Conservation (phyloP, 2,888 invertebrate genomes). For the Andrena haemorrhoa region DNA sequence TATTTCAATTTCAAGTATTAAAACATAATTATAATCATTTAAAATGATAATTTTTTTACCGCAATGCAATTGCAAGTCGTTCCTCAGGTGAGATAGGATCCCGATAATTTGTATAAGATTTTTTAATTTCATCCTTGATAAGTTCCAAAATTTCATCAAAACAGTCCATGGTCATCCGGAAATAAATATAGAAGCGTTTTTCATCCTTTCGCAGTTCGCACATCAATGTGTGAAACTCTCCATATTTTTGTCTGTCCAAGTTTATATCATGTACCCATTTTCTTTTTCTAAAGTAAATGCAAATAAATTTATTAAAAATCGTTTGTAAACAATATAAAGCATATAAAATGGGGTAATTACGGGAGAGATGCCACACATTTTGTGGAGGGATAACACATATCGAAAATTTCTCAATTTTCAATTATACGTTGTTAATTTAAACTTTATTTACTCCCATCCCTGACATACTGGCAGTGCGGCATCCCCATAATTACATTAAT, state of each 20-base stretch:
- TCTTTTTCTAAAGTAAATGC: neutral
- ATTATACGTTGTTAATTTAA: no score
- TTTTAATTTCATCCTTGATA: neutral
- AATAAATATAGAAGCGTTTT: conserved; percentile 1
- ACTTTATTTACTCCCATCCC: no score
- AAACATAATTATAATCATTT: neutral
- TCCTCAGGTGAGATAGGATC: conserved; percentile 1
- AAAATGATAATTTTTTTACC: neutral
- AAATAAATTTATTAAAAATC: neutral
- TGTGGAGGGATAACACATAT: no score
- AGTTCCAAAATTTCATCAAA: conserved; percentile 8
- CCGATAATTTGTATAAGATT: conserved; percentile 3
- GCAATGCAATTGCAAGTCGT: neutral
- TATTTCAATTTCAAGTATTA: neutral
- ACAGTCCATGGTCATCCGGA: neutral
- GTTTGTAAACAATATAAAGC: neutral
- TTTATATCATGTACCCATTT: conserved; percentile 1
- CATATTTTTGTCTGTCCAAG: neutral
- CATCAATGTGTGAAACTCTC: neutral
- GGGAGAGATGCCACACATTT: neutral
- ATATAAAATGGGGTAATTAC: neutral
- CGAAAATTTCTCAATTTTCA: no score
- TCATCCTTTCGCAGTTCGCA: neutral
- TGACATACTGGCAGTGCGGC: no score
- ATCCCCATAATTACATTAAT: no score